Percentiles rank a stretch among this genome's conserved stretches.
Conservation (phyloP, 2,113 vertebrate genomes). For the Pantherophis guttatus region DNA sequence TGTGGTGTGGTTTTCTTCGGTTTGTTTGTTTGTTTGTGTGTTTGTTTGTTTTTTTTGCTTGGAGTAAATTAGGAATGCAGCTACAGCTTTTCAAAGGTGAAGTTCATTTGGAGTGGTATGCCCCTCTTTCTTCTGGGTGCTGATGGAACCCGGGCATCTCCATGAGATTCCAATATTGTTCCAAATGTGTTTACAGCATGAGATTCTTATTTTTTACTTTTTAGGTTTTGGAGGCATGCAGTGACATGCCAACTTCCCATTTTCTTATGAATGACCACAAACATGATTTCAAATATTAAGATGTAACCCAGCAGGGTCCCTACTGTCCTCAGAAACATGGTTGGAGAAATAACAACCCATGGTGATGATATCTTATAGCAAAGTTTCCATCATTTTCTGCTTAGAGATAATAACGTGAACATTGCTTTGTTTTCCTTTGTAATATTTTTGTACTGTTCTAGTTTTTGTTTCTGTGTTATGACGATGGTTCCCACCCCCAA, state of each 20-base stretch:
- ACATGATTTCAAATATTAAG: slow-evolving; percentile 28
- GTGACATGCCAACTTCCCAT: slow-evolving; percentile 15
- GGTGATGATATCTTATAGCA: slow-evolving; percentile 31
- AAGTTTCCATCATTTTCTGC: slow-evolving; percentile 14
- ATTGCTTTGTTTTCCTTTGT: slow-evolving; percentile 9
- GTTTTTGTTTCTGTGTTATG: neutral
- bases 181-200: neutral
- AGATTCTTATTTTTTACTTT: neutral
- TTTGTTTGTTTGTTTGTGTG: neutral
- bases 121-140: slow-evolving; percentile 41
- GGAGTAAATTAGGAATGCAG: slow-evolving; percentile 41
- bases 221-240: neutral
- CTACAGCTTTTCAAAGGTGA: slow-evolving; percentile 39
- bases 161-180: slow-evolving; percentile 47
- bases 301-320: neutral
- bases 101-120: slow-evolving; percentile 24
- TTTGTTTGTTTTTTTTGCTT: neutral
- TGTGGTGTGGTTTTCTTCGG: neutral
- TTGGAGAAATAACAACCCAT: slow-evolving; percentile 17
- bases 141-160: slow-evolving; percentile 35
- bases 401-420: slow-evolving; percentile 15
- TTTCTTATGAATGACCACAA: slow-evolving; percentile 35
- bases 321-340: slow-evolving; percentile 2
- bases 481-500: neutral
- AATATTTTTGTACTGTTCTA: rapidly evolving